Conservation (phyloP, 2,797 vertebrate species). For the Pangasius djambal region DNA sequence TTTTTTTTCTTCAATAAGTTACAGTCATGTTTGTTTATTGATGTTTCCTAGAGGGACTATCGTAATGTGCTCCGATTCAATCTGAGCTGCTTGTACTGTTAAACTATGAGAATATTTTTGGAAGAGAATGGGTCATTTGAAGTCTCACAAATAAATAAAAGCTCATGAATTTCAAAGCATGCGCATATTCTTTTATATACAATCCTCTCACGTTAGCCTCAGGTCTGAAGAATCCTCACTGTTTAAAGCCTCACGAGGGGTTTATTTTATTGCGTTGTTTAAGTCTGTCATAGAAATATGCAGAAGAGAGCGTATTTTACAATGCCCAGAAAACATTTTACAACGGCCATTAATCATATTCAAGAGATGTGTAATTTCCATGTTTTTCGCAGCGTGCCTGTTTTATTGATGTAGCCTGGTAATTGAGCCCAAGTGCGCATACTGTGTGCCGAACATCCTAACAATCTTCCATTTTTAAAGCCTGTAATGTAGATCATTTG, state of each 20-base stretch:
- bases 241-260: slow-evolving; percentile 11
- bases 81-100: not conserved
- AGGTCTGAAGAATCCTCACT: not conserved
- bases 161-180: slow-evolving; percentile 13
- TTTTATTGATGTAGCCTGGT: slow-evolving; percentile 19
- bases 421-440: not conserved
- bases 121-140: not conserved
- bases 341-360: slow-evolving; percentile 16
- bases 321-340: slow-evolving; percentile 24
- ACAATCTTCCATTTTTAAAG: not conserved
- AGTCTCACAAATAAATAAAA: slow-evolving; percentile 14
- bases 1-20: not conserved
- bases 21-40: not conserved
- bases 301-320: not conserved
- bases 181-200: not conserved
- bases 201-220: slow-evolving; percentile 18
- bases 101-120: slow-evolving; percentile 11
- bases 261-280: slow-evolving; percentile 17
- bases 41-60: not conserved
- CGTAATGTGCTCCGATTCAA: not conserved
- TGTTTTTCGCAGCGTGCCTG: slow-evolving; percentile 9
- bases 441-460: not conserved
- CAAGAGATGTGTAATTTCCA: not conserved
- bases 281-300: not conserved
- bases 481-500: not conserved